Percentiles rank a stretch among this genome's conserved stretches.
phyloP scores from a whole-genome alignment of 1,140 invertebrate species.

The Charaxes varanes region DNA sequence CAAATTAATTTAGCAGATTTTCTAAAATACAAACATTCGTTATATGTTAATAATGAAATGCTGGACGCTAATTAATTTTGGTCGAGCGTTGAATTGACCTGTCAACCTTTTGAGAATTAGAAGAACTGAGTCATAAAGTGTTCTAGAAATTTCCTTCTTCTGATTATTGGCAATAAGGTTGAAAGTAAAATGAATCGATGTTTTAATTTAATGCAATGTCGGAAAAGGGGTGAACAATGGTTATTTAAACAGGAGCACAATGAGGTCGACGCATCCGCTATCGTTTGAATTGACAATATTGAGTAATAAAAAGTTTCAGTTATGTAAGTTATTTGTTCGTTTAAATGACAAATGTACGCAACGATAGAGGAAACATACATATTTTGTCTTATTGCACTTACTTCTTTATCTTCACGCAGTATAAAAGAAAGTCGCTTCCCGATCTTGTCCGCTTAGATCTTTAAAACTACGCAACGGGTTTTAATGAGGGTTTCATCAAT shows the following conservation, averaged over 20 bases:
- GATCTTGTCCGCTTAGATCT: too few relatives aligned
- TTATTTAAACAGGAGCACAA: conserved; percentile 41
- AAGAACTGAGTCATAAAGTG: neutral
- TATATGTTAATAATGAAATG: conserved; percentile 31
- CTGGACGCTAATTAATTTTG: conserved; percentile 47
- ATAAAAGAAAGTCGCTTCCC: too few relatives aligned
- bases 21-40: too few relatives aligned
- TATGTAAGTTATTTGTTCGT: neutral
- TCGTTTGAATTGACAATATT: conserved; percentile 20
- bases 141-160: neutral
- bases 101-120: conserved; percentile 14
- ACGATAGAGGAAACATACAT: too few relatives aligned
- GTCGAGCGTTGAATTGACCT: conserved; percentile 42
- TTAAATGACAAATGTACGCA: too few relatives aligned
- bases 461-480: too few relatives aligned
- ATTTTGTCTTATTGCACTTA: too few relatives aligned
- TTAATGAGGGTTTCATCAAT: too few relatives aligned
- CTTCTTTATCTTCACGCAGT: too few relatives aligned
- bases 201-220: neutral
- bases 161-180: neutral
- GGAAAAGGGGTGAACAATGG: conserved; percentile 28
- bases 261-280: conserved; percentile 43
- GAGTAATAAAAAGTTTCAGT: conserved; percentile 1
- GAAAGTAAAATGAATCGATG: conserved; percentile 1
- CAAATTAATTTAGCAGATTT: too few relatives aligned